Evolutionary conservation across 2,797 vertebrate genomes (phyloP), one percentile per base, ranked within the genome.

Genomic region (Hydrolagus colliei): DNA sequence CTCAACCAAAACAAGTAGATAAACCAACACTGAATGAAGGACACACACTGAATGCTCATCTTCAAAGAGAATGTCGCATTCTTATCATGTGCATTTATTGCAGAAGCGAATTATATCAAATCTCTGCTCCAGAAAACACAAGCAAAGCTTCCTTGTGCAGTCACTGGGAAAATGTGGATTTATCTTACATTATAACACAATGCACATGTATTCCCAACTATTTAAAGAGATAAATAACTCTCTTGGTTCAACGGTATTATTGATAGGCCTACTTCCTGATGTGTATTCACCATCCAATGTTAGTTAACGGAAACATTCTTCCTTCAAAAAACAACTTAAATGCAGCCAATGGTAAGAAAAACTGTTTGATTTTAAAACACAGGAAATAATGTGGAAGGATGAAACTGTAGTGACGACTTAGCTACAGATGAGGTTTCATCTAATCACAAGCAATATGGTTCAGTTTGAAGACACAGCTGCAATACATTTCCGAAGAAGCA

Each of bases 401-500:
- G n/a, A 71, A 32, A 67, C 35, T 84, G 67, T 52, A 68, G 16
- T 7, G 67, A 52, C 62, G 41, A 52, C 41, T 20, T 68, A 35
- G 10, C 1, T 52, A 67, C 35, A 41, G 27, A 71, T 35, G 18
- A 68, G n/a, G 13, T 32, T 71, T 35, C 32, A 71, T 9, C 14
- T 63, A 35, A n/a, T 4, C 41, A 84, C 32, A 13, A 68, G 41
- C 76, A 78, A 8, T 71, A 71, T 11, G 32, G 32, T n/a, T n/a
- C 71, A 35, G 52, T 71, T 84, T 84, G 65, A 52, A 84, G 78
- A 18, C 62, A 52, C 65, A 84, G 79, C 16, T 84, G 79, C 65
- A 6, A 68, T 71, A 18, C 16, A 84, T 71, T 84, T 41, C 79
- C 14, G 10, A 77, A 68, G 10, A 84, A 35, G 79, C 65, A 20